Percentiles rank a stretch among this genome's conserved stretches.
phyloP scores from a whole-genome alignment of 2,888 invertebrate genomes.

The Nysson spinosus region DNA sequence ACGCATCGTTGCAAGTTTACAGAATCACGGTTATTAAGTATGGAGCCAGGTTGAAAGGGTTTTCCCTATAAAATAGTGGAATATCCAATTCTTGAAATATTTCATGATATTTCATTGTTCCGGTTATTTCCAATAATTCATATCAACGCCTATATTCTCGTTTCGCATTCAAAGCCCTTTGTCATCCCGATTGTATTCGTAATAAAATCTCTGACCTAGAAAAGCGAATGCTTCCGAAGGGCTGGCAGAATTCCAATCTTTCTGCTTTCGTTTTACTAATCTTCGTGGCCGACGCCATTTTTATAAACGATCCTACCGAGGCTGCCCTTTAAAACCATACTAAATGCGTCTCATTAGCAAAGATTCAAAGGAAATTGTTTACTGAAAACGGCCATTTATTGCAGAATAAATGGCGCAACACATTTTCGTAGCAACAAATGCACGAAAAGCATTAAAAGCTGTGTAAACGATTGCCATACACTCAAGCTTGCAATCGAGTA shows the following conservation, averaged over 20 bases:
- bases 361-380: neutral
- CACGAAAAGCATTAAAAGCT: slow-evolving; percentile 2
- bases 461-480: neutral
- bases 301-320: slow-evolving; percentile 13
- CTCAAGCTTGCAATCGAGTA: neutral
- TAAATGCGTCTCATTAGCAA: too few species aligned
- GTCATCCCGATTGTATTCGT: slow-evolving; percentile 23
- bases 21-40: too few species aligned
- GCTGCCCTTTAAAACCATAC: too few species aligned
- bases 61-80: too few species aligned
- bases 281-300: neutral
- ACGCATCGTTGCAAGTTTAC: too few species aligned
- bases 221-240: slow-evolving; percentile 14
- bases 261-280: slow-evolving; percentile 5
- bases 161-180: slow-evolving; percentile 36
- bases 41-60: too few species aligned
- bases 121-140: slow-evolving; percentile 21
- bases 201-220: slow-evolving; percentile 44
- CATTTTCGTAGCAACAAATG: neutral
- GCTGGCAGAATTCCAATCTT: slow-evolving; percentile 29
- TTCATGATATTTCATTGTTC: too few species aligned
- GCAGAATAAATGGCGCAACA: neutral
- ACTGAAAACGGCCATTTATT: too few species aligned
- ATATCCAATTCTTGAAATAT: too few species aligned
- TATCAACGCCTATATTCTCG: slow-evolving; percentile 26